phyloP scores from a whole-genome alignment of 2,113 vertebrate genomes.

The Lepisosteus osseus region DNA sequence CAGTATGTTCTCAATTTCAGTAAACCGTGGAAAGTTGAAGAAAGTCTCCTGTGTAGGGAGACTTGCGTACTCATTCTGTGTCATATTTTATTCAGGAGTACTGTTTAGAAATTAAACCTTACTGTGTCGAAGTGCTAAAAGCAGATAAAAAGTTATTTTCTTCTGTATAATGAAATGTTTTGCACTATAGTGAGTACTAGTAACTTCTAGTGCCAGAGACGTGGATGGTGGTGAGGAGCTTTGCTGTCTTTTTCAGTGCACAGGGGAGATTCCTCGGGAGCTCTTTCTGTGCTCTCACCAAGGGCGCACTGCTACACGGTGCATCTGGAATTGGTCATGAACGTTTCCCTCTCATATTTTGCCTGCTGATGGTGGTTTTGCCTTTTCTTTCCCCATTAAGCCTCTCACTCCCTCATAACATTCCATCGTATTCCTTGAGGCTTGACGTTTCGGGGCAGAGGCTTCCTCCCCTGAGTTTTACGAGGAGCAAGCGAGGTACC shows the following conservation, averaged over 20 bases:
- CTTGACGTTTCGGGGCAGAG: background rate
- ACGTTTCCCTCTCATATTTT: background rate
- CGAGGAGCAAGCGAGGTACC: background rate
- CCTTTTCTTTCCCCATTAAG: background rate
- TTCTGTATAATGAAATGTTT: no score
- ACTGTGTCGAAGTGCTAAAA: background rate
- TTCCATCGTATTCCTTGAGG: background rate
- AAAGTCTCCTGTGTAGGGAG: background rate
- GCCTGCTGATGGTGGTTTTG: background rate
- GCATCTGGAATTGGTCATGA: background rate
- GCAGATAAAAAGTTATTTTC: background rate
- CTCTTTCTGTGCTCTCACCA: background rate
- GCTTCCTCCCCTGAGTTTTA: background rate
- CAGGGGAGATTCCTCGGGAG: background rate
- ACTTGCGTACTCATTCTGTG: background rate
- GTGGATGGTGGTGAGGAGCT: no score
- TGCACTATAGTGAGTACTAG: no score
- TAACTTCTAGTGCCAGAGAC: no score
- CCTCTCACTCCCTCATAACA: constrained; percentile 4
- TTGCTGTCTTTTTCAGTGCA: background rate
- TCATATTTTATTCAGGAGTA: constrained; percentile 17
- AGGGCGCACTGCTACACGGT: background rate
- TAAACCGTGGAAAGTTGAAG: background rate
- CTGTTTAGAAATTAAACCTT: constrained; percentile 1
- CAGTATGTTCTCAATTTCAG: no score